Conservation (phyloP, 1,140 invertebrate species). For the Chironomus tepperi region DNA sequence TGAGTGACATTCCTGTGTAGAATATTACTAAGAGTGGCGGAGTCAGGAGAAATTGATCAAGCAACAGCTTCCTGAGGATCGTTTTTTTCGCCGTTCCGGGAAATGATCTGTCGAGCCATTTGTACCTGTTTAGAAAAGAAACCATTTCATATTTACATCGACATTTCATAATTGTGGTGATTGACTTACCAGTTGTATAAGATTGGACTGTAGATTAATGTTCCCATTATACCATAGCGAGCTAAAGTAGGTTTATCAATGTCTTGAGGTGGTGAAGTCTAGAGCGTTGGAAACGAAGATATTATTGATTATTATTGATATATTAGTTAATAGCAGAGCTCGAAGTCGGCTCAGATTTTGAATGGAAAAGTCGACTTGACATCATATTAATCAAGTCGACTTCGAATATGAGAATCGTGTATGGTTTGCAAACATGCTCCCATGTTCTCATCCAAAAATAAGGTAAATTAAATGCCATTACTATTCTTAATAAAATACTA, state of each 20-base stretch:
- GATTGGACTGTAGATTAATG: slow-evolving; percentile 49
- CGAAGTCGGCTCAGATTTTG: no score
- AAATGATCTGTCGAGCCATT: slow-evolving; percentile 60
- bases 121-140: no score
- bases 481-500: slow-evolving; percentile 22
- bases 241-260: slow-evolving; percentile 46
- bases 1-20: slow-evolving; percentile 61
- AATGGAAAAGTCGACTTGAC: no score
- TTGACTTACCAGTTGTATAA: slow-evolving; percentile 48
- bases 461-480: no score
- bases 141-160: no score
- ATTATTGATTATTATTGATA: no score
- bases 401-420: no score
- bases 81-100: slow-evolving; percentile 52
- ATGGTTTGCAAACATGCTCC: no score
- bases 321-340: no score
- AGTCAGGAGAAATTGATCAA: slow-evolving; percentile 71
- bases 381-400: no score
- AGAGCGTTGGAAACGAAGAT: slow-evolving; percentile 28
- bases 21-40: slow-evolving; percentile 59
- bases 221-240: slow-evolving; percentile 52
- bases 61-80: slow-evolving; percentile 57
- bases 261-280: slow-evolving; percentile 41
- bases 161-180: no score
- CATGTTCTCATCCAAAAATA: no score